Evolutionary conservation across 2,888 invertebrate species (phyloP).

Genomic region (Agriopis marginaria): DNA sequence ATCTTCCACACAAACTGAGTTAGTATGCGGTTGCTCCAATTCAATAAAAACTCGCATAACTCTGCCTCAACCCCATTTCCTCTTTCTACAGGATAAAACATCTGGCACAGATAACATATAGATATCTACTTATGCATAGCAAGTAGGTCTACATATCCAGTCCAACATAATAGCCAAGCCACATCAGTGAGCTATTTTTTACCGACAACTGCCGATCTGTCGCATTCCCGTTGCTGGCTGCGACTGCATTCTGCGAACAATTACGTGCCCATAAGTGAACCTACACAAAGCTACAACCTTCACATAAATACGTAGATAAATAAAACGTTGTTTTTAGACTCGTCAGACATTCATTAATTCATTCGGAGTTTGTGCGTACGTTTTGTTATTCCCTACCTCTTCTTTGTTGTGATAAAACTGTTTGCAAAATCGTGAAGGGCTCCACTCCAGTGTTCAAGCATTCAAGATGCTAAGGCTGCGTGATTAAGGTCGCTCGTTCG

Average conservation of each 20-base stretch:
- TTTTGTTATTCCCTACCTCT: constrained; percentile 13
- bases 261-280: neutral
- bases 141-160: constrained; percentile 13
- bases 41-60: constrained; percentile 24
- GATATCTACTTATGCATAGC: neutral
- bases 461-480: constrained; percentile 45
- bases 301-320: constrained; percentile 30
- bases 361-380: neutral
- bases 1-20: constrained; percentile 20
- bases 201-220: constrained; percentile 29
- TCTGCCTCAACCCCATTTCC: constrained; percentile 16
- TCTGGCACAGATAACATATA: constrained; percentile 13
- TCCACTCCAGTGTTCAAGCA: constrained; percentile 36
- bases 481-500: constrained; percentile 49
- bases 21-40: constrained; percentile 45
- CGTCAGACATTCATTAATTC: constrained; percentile 8
- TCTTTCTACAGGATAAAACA: constrained; percentile 16
- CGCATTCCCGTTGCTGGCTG: constrained; percentile 33
- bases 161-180: neutral
- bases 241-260: constrained; percentile 47
- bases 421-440: constrained; percentile 40
- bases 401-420: constrained; percentile 40
- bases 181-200: constrained; percentile 3
- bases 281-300: neutral
- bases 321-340: neutral